Evolutionary conservation across 2,888 invertebrate species (phyloP), one percentile per base, ranked within the genome.

Genomic region (Leptopterna dolabrata): DNA sequence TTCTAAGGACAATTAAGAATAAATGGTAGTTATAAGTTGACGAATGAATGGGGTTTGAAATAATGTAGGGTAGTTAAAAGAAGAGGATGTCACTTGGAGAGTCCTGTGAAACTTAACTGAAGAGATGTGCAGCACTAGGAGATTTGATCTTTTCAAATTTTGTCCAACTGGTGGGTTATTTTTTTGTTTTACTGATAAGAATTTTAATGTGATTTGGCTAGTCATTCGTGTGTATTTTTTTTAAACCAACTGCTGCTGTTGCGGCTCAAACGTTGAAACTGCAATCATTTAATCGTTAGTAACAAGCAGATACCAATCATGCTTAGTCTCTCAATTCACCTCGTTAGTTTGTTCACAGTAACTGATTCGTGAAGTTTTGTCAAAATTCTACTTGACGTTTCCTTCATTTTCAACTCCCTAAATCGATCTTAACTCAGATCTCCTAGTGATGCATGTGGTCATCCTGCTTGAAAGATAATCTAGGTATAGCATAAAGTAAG

Each of bases 141-240:
- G 81, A 81, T 81, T 78, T 19, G 45, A 78, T 45, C 45, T 14
- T 43, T 27, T 45, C 19, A 14, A 19, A 45, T 11, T 45, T 76
- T 47, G 14, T 80, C 43, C 80, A 80, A 43, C 45, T 24, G 14
- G 43, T 80, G 24, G 29, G 24, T 51, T 45, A 14, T 1, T 78
- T 47, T 27, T 16, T 45, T 14, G n/a, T 81, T 70, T 55, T 24
- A 71, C 7, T 45, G 24, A 16, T 85, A 73, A 85, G 85, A 36
- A 29, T 71, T 71, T 76, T 43, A 43, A 71, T 85, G 85, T 85
- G 85, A 85, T 85, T 85, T 76, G 85, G 73, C 85, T 85, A 85
- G 85, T 85, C 85, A 85, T 85, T 85, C 85, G 85, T 85, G 27
- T 85, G 45, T 81, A 81, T 81, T 78, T 78, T 41, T 36, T 55